These are phyloP conservation scores for Blera fallax DNA, from an alignment of 2,888 invertebrate species.

Conservation along the genomic window DNA sequence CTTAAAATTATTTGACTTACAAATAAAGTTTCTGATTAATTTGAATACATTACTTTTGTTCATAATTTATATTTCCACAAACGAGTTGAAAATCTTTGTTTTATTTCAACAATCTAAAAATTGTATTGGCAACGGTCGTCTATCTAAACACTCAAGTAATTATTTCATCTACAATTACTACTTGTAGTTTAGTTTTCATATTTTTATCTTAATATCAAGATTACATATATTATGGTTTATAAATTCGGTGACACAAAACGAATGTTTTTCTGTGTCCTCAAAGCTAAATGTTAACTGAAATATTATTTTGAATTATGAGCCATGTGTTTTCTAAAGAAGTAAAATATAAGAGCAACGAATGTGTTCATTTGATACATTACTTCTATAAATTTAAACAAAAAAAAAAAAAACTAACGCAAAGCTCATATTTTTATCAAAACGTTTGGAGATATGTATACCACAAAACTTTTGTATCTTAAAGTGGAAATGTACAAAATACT, in stretches of 20 bases:
- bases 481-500: constrained; percentile 8
- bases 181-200: not conserved
- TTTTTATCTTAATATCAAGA: not conserved
- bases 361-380: not conserved
- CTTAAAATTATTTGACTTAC: constrained; percentile 1
- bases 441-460: constrained; percentile 5
- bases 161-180: not conserved
- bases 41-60: not conserved
- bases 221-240: not conserved
- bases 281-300: not conserved
- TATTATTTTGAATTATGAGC: not conserved
- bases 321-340: not conserved
- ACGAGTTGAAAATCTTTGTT: not conserved
- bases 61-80: not conserved
- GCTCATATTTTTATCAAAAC: not conserved
- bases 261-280: not conserved
- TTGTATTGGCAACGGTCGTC: constrained; percentile 5
- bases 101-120: not conserved
- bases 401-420: not conserved
- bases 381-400: not conserved
- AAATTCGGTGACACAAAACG: not conserved
- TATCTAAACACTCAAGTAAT: not conserved
- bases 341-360: not conserved
- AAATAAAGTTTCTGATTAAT: not conserved
- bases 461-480: not conserved